Evolutionary conservation across 2,797 vertebrate genomes (phyloP), one percentile per base, ranked within the genome.

Genomic region (Ptychadena robeensis): DNA sequence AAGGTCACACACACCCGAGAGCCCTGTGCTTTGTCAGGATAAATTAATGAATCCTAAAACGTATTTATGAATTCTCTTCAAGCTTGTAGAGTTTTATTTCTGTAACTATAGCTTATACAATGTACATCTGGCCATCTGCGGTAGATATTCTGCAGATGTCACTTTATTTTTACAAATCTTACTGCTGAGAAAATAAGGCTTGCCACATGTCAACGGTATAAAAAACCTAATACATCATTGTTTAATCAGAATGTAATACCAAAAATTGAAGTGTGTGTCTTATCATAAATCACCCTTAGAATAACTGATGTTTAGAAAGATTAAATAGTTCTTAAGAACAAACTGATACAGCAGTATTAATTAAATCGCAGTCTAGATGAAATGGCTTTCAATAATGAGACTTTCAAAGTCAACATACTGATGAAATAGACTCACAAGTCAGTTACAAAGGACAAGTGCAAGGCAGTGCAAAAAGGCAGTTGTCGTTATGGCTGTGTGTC

Each of bases 191-290:
- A 31, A 79, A 79, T 57, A 48, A 57, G 64, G 22, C 15, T 32
- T 57, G 31, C 44, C 68, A 40, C 48, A 38, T 70, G 77, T 59
- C 66, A 79, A 44, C 18, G 25, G 32, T n/a, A 30, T 34, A 37
- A 57, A 53, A 79, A 35, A 34, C 11, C 38, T 69, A 79, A 69
- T 70, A 79, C 32, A 79, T 79, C 75, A 67, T 34, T 53, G 64
- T 78, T 78, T 57, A 44, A 78, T 78, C 75, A 78, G 63, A 32
- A 64, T 53, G 68, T 80, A 80, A 64, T 80, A 48, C 31, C 9
- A 72, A 30, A n/a, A 70, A 80, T 48, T 34, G 12, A 3, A 80
- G 34, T 37, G 27, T 63, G 63, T 53, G 14, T 67, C 32, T 48
- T 12, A 63, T 63, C 68, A 48, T 72, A 71, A 64, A 64, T 71